Conservation (phyloP, 2,797 vertebrate species). For the Melanotaenia boesemani region DNA sequence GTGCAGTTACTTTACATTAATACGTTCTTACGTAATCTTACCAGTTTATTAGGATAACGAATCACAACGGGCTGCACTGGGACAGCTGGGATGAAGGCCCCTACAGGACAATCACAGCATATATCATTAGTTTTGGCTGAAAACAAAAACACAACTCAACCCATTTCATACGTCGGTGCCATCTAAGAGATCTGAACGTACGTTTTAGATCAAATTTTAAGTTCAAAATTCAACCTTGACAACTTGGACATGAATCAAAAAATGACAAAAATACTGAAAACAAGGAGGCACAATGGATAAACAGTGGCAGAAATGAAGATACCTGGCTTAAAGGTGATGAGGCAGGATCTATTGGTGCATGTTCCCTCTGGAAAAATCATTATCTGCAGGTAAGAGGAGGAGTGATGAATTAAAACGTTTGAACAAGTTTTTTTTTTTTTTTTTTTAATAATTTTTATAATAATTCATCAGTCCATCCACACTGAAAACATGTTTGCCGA, state of each 20-base stretch:
- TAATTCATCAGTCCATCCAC: not conserved
- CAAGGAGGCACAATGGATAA: not conserved
- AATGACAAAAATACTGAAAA: not conserved
- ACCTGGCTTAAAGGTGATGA: conserved; percentile 99
- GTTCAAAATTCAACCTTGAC: not conserved
- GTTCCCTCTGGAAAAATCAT: conserved; percentile 99
- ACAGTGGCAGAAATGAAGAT: conserved; percentile 44
- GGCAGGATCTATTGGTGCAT: conserved; percentile 97
- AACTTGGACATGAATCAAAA: not conserved
- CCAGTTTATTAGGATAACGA: conserved; percentile 95
- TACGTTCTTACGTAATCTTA: conserved; percentile 69
- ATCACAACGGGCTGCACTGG: conserved; percentile 97
- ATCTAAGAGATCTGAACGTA: not conserved
- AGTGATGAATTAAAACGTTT: not conserved
- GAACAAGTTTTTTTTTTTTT: not conserved
- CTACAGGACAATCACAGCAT: conserved; percentile 69
- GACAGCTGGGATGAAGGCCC: conserved; percentile 96
- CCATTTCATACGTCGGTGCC: not conserved
- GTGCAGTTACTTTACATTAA: not conserved
- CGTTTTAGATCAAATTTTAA: not conserved
- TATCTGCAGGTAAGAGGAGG: conserved; percentile 83
- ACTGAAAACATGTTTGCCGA: not conserved
- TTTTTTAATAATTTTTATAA: too few species aligned
- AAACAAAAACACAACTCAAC: not conserved
- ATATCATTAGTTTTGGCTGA: not conserved